phyloP scores from a whole-genome alignment of 30 jellyfish, hydroid and myxozoan genomes.

The Mastigias papua region DNA sequence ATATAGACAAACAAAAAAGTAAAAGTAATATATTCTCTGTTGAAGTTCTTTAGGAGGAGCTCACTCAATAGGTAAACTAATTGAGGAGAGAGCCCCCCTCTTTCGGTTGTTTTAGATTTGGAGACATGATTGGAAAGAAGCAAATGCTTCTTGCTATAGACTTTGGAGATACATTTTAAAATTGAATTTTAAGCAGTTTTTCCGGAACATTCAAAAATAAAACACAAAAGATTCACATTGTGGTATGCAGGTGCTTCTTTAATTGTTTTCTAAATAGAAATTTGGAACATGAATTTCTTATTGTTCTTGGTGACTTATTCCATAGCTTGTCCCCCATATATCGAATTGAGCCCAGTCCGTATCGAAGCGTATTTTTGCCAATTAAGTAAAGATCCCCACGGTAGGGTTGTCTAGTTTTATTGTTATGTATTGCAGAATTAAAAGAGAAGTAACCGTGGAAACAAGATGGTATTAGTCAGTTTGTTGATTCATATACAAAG shows the following conservation, averaged over 20 bases:
- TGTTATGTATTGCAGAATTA: no score
- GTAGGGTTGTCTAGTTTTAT: slow-evolving; percentile 33
- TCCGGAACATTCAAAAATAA: neutral
- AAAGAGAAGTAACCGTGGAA: no score
- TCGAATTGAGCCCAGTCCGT: slow-evolving; percentile 28
- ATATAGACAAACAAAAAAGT: no score
- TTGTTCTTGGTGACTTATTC: slow-evolving; percentile 10
- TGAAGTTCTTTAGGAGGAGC: slow-evolving; percentile 1
- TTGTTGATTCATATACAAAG: no score
- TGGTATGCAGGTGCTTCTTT: neutral
- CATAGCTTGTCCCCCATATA: slow-evolving; percentile 40
- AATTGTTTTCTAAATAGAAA: neutral
- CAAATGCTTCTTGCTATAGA: neutral
- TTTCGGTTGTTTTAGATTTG: neutral
- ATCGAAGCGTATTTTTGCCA: slow-evolving; percentile 38
- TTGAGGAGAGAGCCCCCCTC: slow-evolving; percentile 5
- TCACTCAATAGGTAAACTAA: slow-evolving; percentile 4
- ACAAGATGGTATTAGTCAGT: no score
- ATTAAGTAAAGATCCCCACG: slow-evolving; percentile 20
- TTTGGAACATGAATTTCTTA: neutral
- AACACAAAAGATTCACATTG: neutral
- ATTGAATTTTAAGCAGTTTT: neutral
- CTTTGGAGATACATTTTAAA: neutral
- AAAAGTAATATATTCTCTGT: no score
- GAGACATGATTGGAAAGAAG: neutral